phyloP scores from a whole-genome alignment of 2,797 vertebrate species.

The Acrocephalus scirpaceus region DNA sequence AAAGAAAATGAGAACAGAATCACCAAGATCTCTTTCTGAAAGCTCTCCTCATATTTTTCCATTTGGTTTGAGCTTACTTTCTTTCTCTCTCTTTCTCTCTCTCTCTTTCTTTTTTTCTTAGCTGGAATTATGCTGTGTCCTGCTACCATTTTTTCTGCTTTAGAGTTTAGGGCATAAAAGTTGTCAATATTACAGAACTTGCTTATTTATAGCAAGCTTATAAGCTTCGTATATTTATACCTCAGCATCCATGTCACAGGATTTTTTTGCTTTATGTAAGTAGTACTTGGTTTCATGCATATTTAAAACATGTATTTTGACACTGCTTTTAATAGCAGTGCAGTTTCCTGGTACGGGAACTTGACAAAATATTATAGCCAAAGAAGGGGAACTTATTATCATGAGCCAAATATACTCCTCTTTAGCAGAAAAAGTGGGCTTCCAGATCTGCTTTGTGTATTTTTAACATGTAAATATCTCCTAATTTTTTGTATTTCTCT shows the following conservation, averaged over 20 bases:
- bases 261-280: not conserved
- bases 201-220: too few species aligned
- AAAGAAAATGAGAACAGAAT: conserved; percentile 17
- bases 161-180: not conserved
- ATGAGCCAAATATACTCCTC: not conserved
- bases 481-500: not conserved
- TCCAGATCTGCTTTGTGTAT: not conserved
- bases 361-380: not conserved
- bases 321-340: not conserved
- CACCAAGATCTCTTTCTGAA: conserved; percentile 35
- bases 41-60: conserved; percentile 18
- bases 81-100: not conserved
- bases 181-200: not conserved
- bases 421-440: not conserved
- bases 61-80: not conserved
- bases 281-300: not conserved
- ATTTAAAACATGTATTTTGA: not conserved
- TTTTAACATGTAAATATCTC: not conserved
- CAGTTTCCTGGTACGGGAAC: not conserved
- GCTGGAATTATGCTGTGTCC: not conserved
- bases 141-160: not conserved
- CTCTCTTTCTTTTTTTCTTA: not conserved
- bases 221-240: not conserved
- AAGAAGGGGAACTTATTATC: not conserved
- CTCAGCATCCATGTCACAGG: not conserved